Evolutionary conservation across 2,888 invertebrate genomes (phyloP).

Genomic region (Balanococcus diminutus): DNA sequence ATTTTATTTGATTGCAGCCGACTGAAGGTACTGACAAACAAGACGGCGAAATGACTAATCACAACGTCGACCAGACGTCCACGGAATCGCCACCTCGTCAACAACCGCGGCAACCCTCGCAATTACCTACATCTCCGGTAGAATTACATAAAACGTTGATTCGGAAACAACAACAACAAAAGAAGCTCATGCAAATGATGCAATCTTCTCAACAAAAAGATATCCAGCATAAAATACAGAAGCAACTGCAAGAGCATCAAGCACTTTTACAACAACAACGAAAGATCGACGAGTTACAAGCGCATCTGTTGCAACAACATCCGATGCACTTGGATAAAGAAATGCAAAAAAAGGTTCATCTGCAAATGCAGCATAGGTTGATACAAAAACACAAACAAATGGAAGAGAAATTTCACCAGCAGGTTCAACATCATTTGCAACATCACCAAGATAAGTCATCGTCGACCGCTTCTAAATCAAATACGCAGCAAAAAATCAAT

Average conservation of each 20-base stretch:
- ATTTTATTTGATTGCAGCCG: not conserved
- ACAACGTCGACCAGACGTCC: not conserved
- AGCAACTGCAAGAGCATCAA: constrained; percentile 49
- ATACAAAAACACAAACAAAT: constrained; percentile 46
- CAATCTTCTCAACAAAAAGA: constrained; percentile 48
- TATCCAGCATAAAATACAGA: constrained; percentile 48
- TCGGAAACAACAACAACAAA: constrained; percentile 48
- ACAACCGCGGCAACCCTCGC: not conserved
- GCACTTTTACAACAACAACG: constrained; percentile 40
- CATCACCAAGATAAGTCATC: constrained; percentile 44
- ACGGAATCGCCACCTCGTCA: not conserved
- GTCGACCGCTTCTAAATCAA: not conserved
- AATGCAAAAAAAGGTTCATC: constrained; percentile 44
- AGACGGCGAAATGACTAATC: not conserved
- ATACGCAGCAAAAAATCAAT: not conserved
- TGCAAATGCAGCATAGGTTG: constrained; percentile 38
- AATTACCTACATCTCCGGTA: not conserved
- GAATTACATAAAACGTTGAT: constrained; percentile 43
- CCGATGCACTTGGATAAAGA: constrained; percentile 46
- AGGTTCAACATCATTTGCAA: constrained; percentile 51
- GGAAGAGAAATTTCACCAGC: constrained; percentile 55
- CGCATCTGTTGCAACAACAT: constrained; percentile 44
- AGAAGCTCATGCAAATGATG: constrained; percentile 48
- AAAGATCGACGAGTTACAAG: constrained; percentile 47
- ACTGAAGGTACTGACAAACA: not conserved